A percentile compares a stretch with the other conserved stretches of the same genome.
Evolutionary conservation across 2,113 vertebrate species (phyloP).

Genomic region (Microtus ochrogaster): DNA sequence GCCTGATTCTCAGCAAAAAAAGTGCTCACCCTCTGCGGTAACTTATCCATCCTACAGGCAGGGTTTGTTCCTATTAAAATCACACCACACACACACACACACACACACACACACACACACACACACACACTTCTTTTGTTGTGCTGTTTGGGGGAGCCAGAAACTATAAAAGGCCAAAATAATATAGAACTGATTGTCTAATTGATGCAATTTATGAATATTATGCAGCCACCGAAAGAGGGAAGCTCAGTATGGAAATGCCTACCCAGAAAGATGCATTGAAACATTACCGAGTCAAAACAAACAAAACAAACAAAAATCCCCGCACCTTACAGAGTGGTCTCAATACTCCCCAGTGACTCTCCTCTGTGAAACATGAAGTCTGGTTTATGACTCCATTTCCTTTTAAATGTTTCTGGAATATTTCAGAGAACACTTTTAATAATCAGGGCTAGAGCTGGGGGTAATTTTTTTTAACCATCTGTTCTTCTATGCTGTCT

Average conservation of each 20-base stretch:
- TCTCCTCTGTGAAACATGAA: not conserved
- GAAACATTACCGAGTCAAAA: not conserved
- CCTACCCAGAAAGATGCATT: not conserved
- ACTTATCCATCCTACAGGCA: not conserved
- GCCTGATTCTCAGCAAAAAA: conserved; percentile 1
- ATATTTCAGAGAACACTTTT: not conserved
- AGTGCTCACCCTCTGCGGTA: not conserved
- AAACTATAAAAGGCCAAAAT: not conserved
- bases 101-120: not conserved
- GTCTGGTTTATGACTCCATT: not conserved
- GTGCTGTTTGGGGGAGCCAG: not conserved
- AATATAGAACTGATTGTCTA: conserved; percentile 14
- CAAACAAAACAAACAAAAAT: not conserved
- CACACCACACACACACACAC: not conserved
- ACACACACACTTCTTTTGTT: not conserved
- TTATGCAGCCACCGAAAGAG: not conserved
- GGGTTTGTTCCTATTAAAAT: not conserved
- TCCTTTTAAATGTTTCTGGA: conserved; percentile 25
- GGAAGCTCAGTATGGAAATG: not conserved
- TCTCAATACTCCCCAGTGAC: not conserved
- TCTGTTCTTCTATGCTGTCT: not conserved
- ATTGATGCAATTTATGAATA: conserved; percentile 38
- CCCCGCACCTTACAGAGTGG: not conserved
- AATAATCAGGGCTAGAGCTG: not conserved
- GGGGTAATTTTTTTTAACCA: not conserved